Base-by-base conservation (phyloP, 2,888 invertebrate genomes). In the Mythimna loreyi region DNA sequence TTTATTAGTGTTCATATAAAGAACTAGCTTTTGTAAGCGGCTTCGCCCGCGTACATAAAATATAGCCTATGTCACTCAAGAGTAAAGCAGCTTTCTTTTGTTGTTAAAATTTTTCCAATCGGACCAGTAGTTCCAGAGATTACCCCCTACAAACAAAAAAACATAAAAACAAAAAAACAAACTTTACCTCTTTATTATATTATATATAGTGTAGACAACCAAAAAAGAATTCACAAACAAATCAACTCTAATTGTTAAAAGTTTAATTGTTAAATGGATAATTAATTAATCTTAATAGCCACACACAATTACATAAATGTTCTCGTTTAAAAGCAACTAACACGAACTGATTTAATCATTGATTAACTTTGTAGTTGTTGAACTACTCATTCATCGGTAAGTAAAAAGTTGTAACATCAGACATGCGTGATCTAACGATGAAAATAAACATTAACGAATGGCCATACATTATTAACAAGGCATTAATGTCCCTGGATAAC, bases 401-500 rank as follows among this genome's bases (percentile, higher is more conserved):
- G 75, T 78, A 75, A 78, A 78, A 78, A 78, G 59, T 74, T 67
- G 49, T 49, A 43, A 43, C 45, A 67, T 58, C 65, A 50, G 21
- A 49, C 40, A 28, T 74, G 71, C 66, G 66, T 62, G 67, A 36
- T 75, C 52, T 47, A 45, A 52, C 45, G 23, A 64, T 50, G 33
- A 78, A 67, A 59, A 65, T 49, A 60, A 55, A 53, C 16, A 60
- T 13, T 45, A 56, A 67, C 53, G 23, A 71, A 55, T 65, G 58
- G 53, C 56, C 56, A 63, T 68, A 64, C 61, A 80, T 78, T 68
- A 76, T 67, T 80, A 74, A 80, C 45, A 59, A 73, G 62, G 59
- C 67, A 64, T 70, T 78, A 72, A 75, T 72, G 67, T 47, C 49
- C 23, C 58, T 63, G 49, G 63, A 59, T 72, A 68, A 68, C 52